Evolutionary conservation across 2,797 vertebrate genomes (phyloP).

Genomic region (Macroramphosus scolopax): DNA sequence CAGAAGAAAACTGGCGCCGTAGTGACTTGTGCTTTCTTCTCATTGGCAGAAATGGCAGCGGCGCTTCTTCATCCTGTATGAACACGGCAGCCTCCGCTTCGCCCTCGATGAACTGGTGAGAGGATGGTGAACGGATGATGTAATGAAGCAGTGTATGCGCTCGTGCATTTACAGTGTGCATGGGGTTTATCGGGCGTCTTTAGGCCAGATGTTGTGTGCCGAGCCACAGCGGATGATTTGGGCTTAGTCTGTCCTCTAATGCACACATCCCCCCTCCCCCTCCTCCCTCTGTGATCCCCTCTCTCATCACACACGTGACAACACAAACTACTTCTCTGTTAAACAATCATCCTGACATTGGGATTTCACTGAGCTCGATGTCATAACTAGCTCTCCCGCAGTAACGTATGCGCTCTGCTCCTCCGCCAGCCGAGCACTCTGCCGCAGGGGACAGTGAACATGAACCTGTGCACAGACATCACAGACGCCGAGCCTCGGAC

Average conservation of each 20-base stretch:
- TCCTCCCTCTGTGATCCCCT: constrained; percentile 23
- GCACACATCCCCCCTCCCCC: constrained; percentile 28
- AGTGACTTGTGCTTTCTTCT: not conserved
- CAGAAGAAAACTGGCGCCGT: no score
- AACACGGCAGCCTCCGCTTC: constrained; percentile 71
- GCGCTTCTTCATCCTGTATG: constrained; percentile 76
- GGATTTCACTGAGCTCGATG: not conserved
- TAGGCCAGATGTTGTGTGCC: constrained; percentile 64
- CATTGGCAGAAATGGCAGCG: constrained; percentile 75
- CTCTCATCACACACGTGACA: no score
- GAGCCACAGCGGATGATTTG: constrained; percentile 57
- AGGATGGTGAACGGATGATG: not conserved
- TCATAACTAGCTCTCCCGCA: not conserved
- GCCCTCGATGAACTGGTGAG: constrained; percentile 75
- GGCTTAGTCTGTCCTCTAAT: constrained; percentile 61
- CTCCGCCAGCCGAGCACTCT: constrained; percentile 68
- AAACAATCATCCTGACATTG: no score
- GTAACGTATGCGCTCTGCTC: constrained; percentile 7
- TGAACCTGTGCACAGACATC: constrained; percentile 69
- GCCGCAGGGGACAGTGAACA: constrained; percentile 74
- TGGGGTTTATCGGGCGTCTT: constrained; percentile 46
- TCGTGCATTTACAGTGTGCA: no score
- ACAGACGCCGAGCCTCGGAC: constrained; percentile 68
- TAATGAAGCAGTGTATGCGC: no score
- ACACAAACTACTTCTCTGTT: constrained; percentile 24